phyloP scores from a whole-genome alignment of 1,140 invertebrate genomes.

The Cyrtorhinus lividipennis region DNA sequence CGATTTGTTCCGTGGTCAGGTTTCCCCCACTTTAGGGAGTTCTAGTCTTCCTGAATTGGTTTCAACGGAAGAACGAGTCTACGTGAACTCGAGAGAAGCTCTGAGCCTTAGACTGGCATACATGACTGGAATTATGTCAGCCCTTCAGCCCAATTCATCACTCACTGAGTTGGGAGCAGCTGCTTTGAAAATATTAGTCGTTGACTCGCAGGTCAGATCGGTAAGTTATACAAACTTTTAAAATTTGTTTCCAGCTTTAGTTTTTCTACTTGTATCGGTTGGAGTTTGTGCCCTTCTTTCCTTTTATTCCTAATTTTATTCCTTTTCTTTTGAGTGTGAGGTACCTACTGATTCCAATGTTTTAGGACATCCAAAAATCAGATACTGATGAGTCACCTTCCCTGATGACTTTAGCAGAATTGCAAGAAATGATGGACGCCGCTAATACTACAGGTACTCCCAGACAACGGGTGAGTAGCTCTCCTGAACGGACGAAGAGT shows the following conservation, averaged over 20 bases:
- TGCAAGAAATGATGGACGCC: conserved; percentile 23
- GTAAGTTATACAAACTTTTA: conserved; percentile 15
- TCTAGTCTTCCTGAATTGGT: conserved; percentile 22
- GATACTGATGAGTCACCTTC: conserved; percentile 16
- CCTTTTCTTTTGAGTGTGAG: too few species aligned
- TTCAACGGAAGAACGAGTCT: conserved; percentile 6
- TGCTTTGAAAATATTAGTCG: conserved; percentile 22
- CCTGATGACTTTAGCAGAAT: conserved; percentile 21
- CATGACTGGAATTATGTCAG: conserved; percentile 22
- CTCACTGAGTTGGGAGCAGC: conserved; percentile 16
- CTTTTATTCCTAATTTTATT: background rate
- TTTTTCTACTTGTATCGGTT: background rate
- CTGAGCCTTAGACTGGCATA: conserved; percentile 19
- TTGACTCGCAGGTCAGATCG: conserved; percentile 23
- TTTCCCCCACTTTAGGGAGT: conserved; percentile 17
- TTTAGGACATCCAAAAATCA: conserved; percentile 21
- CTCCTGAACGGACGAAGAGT: background rate
- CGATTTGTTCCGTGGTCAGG: too few species aligned
- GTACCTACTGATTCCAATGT: background rate
- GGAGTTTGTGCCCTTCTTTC: background rate
- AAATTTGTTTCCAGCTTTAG: background rate
- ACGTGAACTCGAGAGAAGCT: conserved; percentile 15
- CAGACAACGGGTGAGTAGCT: conserved; percentile 12
- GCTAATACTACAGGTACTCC: conserved; percentile 19
- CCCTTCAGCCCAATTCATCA: conserved; percentile 12